Evolutionary conservation across 1,140 invertebrate species (phyloP).

Genomic region (Bradysia coprophila): DNA sequence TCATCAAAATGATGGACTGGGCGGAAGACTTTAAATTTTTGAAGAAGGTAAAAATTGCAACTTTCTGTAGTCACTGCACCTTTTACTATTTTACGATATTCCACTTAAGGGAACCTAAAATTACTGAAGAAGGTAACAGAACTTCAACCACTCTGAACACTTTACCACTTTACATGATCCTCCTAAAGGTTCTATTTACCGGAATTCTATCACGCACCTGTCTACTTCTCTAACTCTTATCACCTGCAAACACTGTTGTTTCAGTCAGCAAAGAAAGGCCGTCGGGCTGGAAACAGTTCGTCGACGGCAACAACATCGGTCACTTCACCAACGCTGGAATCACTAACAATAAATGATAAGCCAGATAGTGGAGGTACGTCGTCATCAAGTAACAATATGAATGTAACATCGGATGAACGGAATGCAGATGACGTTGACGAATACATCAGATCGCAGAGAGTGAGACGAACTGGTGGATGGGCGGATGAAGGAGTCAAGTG

Average conservation of each 20-base stretch:
- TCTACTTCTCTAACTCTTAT: too few species aligned
- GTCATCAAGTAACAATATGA: neutral
- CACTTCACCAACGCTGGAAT: too few species aligned
- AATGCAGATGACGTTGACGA: neutral
- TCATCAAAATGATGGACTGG: constrained; percentile 25
- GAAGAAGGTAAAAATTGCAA: constrained; percentile 23
- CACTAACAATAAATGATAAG: too few species aligned
- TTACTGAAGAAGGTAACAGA: too few species aligned
- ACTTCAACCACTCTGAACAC: too few species aligned
- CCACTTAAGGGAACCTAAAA: neutral
- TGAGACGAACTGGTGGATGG: neutral
- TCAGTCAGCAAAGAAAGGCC: constrained; percentile 1
- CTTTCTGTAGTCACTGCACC: neutral
- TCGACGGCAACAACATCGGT: too few species aligned
- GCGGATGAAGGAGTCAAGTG: neutral
- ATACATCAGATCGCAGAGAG: neutral
- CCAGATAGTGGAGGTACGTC: neutral
- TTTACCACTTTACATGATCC: too few species aligned
- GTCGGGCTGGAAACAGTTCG: neutral
- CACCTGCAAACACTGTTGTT: neutral
- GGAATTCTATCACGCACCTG: too few species aligned
- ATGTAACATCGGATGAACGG: neutral
- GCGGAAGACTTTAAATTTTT: constrained; percentile 28
- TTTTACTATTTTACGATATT: neutral
- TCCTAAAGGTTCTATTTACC: too few species aligned